Percentiles rank a stretch among this genome's conserved stretches.
phyloP scores from a whole-genome alignment of 2,888 invertebrate species.

The Bruchidius siliquastri region DNA sequence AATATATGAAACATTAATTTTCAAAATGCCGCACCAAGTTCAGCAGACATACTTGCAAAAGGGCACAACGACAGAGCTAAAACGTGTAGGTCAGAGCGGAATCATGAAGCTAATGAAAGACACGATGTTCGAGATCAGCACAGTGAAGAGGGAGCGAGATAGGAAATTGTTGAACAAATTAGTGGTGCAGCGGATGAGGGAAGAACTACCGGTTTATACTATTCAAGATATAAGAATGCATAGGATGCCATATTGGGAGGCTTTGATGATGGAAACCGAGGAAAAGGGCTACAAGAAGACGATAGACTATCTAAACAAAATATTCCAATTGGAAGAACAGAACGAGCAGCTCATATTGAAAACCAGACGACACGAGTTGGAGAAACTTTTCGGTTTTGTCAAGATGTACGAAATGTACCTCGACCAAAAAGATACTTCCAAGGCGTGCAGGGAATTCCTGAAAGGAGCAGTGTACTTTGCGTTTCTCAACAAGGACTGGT shows the following conservation, averaged over 20 bases:
- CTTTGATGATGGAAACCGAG: slow-evolving; percentile 52
- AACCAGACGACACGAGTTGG: slow-evolving; percentile 34
- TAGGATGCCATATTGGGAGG: slow-evolving; percentile 52
- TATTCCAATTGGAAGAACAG: slow-evolving; percentile 54
- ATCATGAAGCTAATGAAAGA: not conserved
- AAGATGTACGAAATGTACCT: slow-evolving; percentile 27
- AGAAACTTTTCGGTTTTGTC: slow-evolving; percentile 21
- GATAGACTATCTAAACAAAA: slow-evolving; percentile 50
- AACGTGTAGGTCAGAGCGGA: not conserved
- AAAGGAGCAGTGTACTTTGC: slow-evolving; percentile 47
- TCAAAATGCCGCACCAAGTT: not conserved
- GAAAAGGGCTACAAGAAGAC: slow-evolving; percentile 52
- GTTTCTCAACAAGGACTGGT: slow-evolving; percentile 39
- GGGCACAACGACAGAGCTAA: not conserved
- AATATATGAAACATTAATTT: not conserved
- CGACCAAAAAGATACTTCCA: slow-evolving; percentile 20
- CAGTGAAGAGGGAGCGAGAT: not conserved
- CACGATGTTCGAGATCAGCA: not conserved
- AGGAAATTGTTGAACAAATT: not conserved
- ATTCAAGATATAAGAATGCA: slow-evolving; percentile 47
- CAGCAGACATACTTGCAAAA: not conserved
- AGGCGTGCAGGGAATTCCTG: slow-evolving; percentile 45
- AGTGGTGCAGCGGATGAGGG: slow-evolving; percentile 27
- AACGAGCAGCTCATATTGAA: slow-evolving; percentile 41
- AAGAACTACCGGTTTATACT: slow-evolving; percentile 39